A percentile compares a stretch with the other conserved stretches of the same genome.
These are phyloP conservation scores for Falco concolor DNA, from an alignment of 2,797 vertebrate genomes.

Conservation along the genomic window DNA sequence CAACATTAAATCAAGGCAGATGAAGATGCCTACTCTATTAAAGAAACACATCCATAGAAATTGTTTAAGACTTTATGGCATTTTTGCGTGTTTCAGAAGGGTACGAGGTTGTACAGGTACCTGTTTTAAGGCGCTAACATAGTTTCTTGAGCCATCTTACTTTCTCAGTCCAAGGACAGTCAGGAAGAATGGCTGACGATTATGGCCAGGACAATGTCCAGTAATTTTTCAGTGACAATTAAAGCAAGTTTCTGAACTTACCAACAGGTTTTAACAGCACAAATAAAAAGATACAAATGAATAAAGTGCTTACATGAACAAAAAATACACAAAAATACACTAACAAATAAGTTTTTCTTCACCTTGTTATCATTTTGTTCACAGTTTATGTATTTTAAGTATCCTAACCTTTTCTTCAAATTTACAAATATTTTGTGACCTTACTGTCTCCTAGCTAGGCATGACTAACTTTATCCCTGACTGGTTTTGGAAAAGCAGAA, in stretches of 20 bases:
- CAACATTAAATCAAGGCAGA: neutral
- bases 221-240: neutral
- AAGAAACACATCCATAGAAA: neutral
- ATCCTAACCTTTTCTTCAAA: neutral
- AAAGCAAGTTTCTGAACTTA: neutral
- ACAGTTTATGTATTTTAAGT: neutral
- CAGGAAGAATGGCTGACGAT: neutral
- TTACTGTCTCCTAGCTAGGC: neutral
- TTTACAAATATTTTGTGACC: neutral
- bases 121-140: neutral
- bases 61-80: neutral
- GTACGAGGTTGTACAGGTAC: neutral
- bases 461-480: neutral
- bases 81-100: neutral
- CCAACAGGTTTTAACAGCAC: neutral
- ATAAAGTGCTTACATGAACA: rapidly evolving
- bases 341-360: neutral
- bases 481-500: neutral
- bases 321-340: neutral
- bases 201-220: neutral
- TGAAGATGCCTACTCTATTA: neutral
- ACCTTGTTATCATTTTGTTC: neutral
- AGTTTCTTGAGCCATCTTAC: neutral
- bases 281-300: neutral
- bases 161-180: neutral